Conservation (phyloP, 2,888 invertebrate genomes). For the Tenthredo amoena region DNA sequence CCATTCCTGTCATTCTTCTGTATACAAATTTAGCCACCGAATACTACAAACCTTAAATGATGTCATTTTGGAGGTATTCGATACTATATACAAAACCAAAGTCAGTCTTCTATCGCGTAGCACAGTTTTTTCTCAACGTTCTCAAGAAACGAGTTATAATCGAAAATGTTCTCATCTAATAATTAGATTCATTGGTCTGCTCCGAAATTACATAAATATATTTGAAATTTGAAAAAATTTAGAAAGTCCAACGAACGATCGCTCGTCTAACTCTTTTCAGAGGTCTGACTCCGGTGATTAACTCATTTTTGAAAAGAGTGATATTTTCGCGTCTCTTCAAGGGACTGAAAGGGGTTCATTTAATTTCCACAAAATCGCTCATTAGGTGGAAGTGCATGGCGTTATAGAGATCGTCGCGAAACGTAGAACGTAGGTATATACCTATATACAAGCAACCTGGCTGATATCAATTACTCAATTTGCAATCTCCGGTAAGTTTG, state of each 20-base stretch:
- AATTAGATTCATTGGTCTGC: no score
- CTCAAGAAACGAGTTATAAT: no score
- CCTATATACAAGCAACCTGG: background rate
- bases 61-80: no score
- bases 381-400: background rate
- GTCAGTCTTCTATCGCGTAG: no score
- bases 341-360: background rate
- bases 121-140: no score
- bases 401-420: background rate
- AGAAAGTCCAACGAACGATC: no score
- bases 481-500: slow-evolving; percentile 47
- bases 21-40: no score
- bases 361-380: background rate
- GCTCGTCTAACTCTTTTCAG: no score
- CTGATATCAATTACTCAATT: slow-evolving; percentile 49
- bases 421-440: background rate
- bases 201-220: background rate
- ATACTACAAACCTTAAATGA: no score
- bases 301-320: background rate
- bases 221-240: background rate
- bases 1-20: background rate
- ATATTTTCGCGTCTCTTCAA: background rate
- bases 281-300: background rate
- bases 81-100: no score
- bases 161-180: no score